phyloP scores from a whole-genome alignment of 2,797 vertebrate genomes.

The Vireo griseus region DNA sequence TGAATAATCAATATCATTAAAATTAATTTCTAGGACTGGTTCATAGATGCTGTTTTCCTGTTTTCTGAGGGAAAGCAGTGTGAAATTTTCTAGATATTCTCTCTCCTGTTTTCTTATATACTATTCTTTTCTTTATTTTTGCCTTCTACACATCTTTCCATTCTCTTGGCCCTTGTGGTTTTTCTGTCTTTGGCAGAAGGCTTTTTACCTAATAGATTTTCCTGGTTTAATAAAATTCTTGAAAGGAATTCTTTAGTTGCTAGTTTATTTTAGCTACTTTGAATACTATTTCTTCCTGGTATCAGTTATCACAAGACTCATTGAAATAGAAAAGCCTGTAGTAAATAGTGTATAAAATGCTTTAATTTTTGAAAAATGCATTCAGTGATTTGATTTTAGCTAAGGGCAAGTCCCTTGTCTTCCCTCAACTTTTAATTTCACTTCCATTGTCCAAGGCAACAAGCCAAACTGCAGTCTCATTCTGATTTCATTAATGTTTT shows the following conservation, averaged over 20 bases:
- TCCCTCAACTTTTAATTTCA: constrained; percentile 26
- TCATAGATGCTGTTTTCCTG: background rate
- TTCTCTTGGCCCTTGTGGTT: background rate
- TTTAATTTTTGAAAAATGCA: background rate
- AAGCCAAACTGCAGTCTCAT: constrained; percentile 65
- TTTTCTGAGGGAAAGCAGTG: background rate
- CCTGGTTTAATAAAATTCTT: background rate
- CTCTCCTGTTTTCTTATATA: background rate
- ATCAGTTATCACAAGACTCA: background rate
- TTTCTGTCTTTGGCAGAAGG: background rate
- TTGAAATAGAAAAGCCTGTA: background rate
- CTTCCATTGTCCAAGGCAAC: constrained; percentile 32
- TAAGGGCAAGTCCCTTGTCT: constrained; percentile 12
- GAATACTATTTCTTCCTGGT: background rate
- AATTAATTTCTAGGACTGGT: background rate
- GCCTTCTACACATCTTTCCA: background rate
- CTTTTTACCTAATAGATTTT: background rate
- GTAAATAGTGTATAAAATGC: background rate
- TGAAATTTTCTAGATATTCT: background rate
- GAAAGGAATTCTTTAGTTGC: background rate
- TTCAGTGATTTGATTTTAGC: background rate
- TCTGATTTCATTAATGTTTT: constrained; percentile 59
- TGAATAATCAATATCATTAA: background rate
- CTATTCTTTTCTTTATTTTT: background rate
- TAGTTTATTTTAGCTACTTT: background rate